phyloP scores from a whole-genome alignment of 2,888 invertebrate genomes.

The Tipula lateralis region DNA sequence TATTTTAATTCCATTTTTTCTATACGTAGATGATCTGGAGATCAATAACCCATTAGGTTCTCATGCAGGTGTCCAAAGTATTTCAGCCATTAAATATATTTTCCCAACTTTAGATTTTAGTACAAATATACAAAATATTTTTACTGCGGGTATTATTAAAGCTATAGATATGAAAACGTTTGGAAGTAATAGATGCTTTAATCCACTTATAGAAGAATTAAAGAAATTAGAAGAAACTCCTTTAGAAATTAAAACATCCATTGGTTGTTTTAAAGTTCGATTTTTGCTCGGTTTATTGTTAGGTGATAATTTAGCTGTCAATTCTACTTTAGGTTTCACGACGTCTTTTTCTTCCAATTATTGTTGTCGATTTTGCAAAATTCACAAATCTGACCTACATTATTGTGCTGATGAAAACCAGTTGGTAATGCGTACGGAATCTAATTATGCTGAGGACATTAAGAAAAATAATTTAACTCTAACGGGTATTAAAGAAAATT shows the following conservation, averaged over 20 bases:
- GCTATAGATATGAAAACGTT: slow-evolving; percentile 25
- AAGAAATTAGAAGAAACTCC: slow-evolving; percentile 28
- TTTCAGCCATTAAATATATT: background rate
- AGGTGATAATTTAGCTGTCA: background rate
- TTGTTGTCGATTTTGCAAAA: no score
- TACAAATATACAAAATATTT: background rate
- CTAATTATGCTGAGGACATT: background rate
- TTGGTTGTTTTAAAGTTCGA: slow-evolving; percentile 31
- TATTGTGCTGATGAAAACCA: background rate
- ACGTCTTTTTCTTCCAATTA: background rate
- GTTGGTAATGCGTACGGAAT: background rate
- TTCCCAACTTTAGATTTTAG: slow-evolving; percentile 26
- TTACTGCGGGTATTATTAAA: background rate
- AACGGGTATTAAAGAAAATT: slow-evolving; percentile 28
- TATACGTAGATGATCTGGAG: slow-evolving; percentile 25
- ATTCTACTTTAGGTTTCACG: background rate
- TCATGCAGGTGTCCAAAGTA: background rate
- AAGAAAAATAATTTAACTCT: background rate
- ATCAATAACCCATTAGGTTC: background rate
- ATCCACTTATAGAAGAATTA: background rate
- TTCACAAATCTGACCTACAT: background rate
- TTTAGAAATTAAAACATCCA: slow-evolving; percentile 32
- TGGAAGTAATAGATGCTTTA: background rate
- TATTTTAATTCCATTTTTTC: background rate
- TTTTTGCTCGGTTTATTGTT: slow-evolving; percentile 29